These are phyloP conservation scores for Luperina testacea DNA, from an alignment of 2,888 invertebrate species.

Conservation along the genomic window DNA sequence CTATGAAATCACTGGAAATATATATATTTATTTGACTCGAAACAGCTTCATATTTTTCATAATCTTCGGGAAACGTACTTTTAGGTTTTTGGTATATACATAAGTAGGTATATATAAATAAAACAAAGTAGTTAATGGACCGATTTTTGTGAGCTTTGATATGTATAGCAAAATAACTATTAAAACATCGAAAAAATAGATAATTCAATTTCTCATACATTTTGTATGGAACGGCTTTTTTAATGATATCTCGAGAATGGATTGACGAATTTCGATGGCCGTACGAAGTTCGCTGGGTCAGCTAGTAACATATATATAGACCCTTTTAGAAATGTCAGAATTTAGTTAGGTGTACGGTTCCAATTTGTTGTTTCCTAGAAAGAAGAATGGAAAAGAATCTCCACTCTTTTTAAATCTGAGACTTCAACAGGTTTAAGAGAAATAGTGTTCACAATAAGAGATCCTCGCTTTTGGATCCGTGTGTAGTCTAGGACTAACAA, in stretches of 20 bases:
- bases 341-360: background rate
- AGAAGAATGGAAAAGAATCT: background rate
- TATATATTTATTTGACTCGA: background rate
- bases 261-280: too few species aligned
- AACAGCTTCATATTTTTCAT: background rate
- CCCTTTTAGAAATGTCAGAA: background rate
- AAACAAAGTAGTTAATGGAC: too few species aligned
- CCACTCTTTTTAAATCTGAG: background rate
- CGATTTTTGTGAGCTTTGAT: too few species aligned
- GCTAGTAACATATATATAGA: too few species aligned
- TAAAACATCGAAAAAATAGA: too few species aligned
- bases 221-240: too few species aligned
- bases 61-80: background rate
- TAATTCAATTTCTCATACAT: too few species aligned
- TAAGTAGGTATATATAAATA: too few species aligned
- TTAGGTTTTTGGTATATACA: background rate
- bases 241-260: too few species aligned
- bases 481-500: conserved; percentile 51
- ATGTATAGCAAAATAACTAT: too few species aligned
- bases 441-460: background rate
- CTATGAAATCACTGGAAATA: background rate
- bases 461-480: background rate
- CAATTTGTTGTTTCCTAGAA: background rate
- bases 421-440: background rate
- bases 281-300: too few species aligned